Percentiles rank a stretch among this genome's conserved stretches.
Conservation (phyloP, 2,797 vertebrate species). For the Falco cherrug region DNA sequence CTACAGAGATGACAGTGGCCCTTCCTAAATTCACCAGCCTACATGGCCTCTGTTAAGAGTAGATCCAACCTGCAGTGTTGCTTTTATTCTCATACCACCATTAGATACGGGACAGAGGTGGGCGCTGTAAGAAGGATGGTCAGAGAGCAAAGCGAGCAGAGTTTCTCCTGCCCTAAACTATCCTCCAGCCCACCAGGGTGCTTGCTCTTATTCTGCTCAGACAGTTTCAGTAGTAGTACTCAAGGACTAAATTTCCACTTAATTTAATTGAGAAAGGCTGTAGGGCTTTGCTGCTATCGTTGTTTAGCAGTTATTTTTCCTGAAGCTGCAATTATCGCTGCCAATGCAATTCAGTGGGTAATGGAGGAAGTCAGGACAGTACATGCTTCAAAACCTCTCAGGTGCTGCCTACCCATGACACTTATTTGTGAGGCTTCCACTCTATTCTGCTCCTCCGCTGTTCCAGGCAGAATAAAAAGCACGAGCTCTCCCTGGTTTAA, state of each 20-base stretch:
- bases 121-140: background rate
- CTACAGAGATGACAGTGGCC: background rate
- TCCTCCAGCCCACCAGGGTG: background rate
- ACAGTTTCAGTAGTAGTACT: background rate
- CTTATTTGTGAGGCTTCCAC: background rate
- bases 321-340: slow-evolving; percentile 21
- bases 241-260: slow-evolving; percentile 8
- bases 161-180: background rate
- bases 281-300: background rate
- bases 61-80: background rate
- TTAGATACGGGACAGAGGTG: background rate
- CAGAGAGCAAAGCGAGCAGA: background rate
- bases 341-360: slow-evolving; percentile 26
- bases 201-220: background rate
- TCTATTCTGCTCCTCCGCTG: background rate
- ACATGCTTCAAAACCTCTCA: background rate
- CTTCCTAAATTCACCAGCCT: background rate
- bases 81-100: background rate
- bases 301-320: slow-evolving; percentile 3
- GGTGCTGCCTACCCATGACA: background rate
- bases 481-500: background rate
- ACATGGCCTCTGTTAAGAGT: background rate
- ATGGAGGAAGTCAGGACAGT: slow-evolving; percentile 29
- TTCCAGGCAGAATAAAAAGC: background rate
- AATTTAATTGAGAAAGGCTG: background rate